A percentile compares a stretch with the other conserved stretches of the same genome.
Conservation (phyloP, 1,140 invertebrate genomes). For the Acromyrmex heyeri region DNA sequence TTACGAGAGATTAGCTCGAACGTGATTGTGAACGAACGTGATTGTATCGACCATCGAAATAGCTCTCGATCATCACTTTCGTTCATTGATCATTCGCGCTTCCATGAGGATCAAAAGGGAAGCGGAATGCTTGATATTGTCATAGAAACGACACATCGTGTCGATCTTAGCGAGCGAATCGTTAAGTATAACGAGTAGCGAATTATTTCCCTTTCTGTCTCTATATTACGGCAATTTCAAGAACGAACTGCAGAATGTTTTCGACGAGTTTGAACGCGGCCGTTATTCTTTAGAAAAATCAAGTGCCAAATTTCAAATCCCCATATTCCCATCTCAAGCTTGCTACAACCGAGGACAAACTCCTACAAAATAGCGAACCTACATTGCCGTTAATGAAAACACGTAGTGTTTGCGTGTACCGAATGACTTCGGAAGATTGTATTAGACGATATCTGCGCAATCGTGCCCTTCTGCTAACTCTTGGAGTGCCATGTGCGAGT, state of each 20-base stretch:
- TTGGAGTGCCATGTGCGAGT: conserved; percentile 19
- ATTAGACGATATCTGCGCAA: conserved; percentile 35
- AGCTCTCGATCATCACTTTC: conserved; percentile 70
- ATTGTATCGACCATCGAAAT: conserved; percentile 56
- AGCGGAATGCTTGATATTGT: conserved; percentile 58
- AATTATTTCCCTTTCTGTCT: not conserved
- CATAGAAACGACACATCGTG: conserved; percentile 31
- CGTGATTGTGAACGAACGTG: conserved; percentile 66
- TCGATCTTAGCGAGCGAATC: conserved; percentile 51
- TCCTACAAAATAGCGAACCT: not conserved
- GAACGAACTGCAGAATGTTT: conserved; percentile 14
- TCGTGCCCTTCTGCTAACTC: conserved; percentile 14
- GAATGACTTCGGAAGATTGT: conserved; percentile 47
- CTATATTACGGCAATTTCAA: not conserved
- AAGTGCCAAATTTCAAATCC: conserved; percentile 58
- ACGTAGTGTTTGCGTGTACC: conserved; percentile 22
- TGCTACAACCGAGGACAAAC: not conserved
- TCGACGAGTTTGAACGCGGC: conserved; percentile 6
- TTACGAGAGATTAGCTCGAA: conserved; percentile 14
- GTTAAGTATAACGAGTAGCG: conserved; percentile 33
- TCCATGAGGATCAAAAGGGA: conserved; percentile 48
- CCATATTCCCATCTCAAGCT: conserved; percentile 15
- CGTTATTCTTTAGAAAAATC: conserved; percentile 38
- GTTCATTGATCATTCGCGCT: conserved; percentile 56
- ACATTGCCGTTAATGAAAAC: conserved; percentile 11